phyloP scores from a whole-genome alignment of 2,113 vertebrate species.

The Ranitomeya variabilis region DNA sequence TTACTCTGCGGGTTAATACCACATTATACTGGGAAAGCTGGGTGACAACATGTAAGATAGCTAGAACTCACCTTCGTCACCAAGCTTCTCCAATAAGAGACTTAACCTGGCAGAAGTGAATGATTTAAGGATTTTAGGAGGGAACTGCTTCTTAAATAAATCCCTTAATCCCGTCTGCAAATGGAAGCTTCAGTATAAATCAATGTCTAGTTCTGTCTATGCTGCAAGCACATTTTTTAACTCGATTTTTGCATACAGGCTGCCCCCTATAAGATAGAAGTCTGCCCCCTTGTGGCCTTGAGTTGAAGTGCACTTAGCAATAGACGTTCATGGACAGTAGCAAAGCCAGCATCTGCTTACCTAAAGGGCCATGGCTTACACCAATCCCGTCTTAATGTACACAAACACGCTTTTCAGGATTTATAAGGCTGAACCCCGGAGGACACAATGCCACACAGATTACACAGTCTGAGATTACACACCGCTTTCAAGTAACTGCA shows the following conservation, averaged over 20 bases:
- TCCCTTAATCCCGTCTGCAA: background rate
- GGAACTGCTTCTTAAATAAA: background rate
- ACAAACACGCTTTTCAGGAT: constrained; percentile 58
- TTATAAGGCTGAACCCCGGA: constrained; percentile 32
- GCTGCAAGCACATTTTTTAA: background rate
- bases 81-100: background rate
- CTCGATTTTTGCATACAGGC: background rate
- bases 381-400: constrained; percentile 52
- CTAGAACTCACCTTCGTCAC: background rate
- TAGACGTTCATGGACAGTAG: background rate
- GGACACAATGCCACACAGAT: constrained; percentile 51
- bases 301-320: background rate
- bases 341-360: constrained; percentile 15
- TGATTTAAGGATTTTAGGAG: background rate
- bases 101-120: background rate
- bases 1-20: too few species aligned
- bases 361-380: constrained; percentile 49
- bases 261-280: constrained; percentile 62
- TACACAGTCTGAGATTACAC: constrained; percentile 41
- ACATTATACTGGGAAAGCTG: background rate
- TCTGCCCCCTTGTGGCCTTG: constrained; percentile 66
- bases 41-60: background rate
- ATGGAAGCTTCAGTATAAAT: background rate
- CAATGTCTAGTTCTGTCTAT: background rate
- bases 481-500: constrained; percentile 49